Percentiles rank a stretch among this genome's conserved stretches.
Conservation (phyloP, 2,797 vertebrate species). For the Pangasius mekongensis region DNA sequence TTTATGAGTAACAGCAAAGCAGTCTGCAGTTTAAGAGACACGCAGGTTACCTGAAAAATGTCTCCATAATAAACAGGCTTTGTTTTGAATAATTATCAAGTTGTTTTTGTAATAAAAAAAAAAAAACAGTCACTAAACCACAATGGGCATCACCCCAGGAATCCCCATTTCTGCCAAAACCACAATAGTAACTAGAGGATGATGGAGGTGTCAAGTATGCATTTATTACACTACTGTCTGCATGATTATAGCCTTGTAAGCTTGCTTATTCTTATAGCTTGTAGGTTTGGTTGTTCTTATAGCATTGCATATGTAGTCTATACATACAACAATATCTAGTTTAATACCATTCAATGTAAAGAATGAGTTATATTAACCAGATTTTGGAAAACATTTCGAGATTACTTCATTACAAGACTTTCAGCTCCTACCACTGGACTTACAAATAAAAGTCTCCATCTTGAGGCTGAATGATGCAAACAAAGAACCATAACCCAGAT, state of each 20-base stretch:
- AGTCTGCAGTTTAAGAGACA: constrained; percentile 43
- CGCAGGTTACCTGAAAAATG: constrained; percentile 42
- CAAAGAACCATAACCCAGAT: not conserved
- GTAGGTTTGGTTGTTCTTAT: not conserved
- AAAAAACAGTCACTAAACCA: constrained; percentile 42
- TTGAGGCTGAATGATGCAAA: constrained; percentile 51
- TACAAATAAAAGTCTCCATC: constrained; percentile 53
- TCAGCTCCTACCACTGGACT: not conserved
- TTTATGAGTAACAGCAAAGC: constrained; percentile 49
- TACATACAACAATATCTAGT: not conserved
- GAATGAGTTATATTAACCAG: not conserved
- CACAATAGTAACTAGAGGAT: not conserved
- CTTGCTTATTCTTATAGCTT: not conserved
- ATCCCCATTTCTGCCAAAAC: constrained; percentile 12
- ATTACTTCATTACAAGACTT: not conserved
- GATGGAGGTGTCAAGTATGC: constrained; percentile 2
- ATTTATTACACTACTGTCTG: constrained; percentile 9
- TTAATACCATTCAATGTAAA: not conserved
- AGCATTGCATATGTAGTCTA: not conserved
- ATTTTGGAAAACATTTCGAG: not conserved
- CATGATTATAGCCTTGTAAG: not conserved
- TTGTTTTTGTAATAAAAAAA: constrained; percentile 36
- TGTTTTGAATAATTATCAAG: constrained; percentile 48
- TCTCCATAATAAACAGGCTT: constrained; percentile 35
- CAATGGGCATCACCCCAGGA: not conserved